A percentile compares a stretch with the other conserved stretches of the same genome.
Evolutionary conservation across 2,888 invertebrate genomes (phyloP).

Genomic region (Erebia palarica): DNA sequence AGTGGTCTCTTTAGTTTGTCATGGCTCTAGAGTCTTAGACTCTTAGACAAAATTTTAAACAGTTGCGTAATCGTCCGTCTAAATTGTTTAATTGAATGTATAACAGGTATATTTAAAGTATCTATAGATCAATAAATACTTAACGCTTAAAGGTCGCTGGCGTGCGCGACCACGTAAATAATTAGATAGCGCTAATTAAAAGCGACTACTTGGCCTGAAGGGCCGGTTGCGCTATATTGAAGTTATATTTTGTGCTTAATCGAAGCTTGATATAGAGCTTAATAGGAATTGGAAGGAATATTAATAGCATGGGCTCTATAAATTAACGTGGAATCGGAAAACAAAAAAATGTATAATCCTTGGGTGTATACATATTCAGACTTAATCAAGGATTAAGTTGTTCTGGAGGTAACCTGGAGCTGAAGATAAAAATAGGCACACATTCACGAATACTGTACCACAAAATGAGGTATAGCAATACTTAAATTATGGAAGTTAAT

Average conservation of each 20-base stretch:
- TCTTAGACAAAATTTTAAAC: background rate
- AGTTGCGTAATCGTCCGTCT: constrained; percentile 5
- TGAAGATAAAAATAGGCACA: too few species aligned
- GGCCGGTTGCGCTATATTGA: constrained; percentile 42
- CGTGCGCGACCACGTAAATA: constrained; percentile 72
- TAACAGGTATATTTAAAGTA: constrained; percentile 35
- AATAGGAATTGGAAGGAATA: background rate
- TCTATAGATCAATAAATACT: constrained; percentile 54
- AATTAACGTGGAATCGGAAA: too few species aligned
- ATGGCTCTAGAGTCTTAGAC: background rate
- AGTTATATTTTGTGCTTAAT: constrained; percentile 24
- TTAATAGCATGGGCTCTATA: background rate
- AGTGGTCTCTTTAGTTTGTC: background rate
- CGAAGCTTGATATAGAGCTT: background rate
- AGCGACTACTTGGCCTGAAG: constrained; percentile 45
- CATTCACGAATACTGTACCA: too few species aligned
- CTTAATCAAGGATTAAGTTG: too few species aligned
- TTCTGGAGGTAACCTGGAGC: too few species aligned
- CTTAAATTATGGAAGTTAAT: background rate
- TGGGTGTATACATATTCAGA: too few species aligned
- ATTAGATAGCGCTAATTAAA: constrained; percentile 78
- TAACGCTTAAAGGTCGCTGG: constrained; percentile 51
- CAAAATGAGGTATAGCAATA: background rate
- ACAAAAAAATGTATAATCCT: too few species aligned
- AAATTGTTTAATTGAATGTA: constrained; percentile 13